Conservation (phyloP, 2,113 vertebrate species). For the Pomatorhinus ruficollis region DNA sequence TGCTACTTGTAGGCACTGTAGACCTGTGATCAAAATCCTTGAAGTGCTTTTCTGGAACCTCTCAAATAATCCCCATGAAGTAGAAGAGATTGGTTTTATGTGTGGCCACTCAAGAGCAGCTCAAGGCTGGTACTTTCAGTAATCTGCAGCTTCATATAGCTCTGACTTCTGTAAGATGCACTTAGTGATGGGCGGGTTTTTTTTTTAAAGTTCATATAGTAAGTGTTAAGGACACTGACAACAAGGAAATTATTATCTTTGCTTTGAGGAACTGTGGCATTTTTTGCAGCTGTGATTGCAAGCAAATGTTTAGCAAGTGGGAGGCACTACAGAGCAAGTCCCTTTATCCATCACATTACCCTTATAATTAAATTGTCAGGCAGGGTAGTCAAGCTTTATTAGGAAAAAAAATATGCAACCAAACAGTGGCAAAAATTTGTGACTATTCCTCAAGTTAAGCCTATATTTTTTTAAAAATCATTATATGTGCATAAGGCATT, state of each 20-base stretch:
- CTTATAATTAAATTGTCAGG: constrained; percentile 87
- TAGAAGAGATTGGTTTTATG: neutral
- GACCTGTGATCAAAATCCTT: neutral
- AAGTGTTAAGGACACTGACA: neutral
- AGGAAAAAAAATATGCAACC: constrained; percentile 46
- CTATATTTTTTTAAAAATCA: constrained; percentile 82
- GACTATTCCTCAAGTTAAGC: constrained; percentile 75
- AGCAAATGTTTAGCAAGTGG: constrained; percentile 79
- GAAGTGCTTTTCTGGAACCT: neutral
- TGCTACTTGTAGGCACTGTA: neutral
- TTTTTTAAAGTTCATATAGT: neutral
- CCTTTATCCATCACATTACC: constrained; percentile 80
- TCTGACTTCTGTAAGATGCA: neutral
- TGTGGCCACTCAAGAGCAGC: neutral
- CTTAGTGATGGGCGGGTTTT: neutral
- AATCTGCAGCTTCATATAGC: neutral
- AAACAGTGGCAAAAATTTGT: constrained; percentile 72
- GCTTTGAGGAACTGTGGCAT: constrained; percentile 27
- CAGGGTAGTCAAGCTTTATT: constrained; percentile 71
- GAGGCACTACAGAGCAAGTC: constrained; percentile 70
- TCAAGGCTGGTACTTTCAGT: neutral
- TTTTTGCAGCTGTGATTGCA: constrained; percentile 80
- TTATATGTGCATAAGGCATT: constrained; percentile 74
- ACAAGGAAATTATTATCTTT: constrained; percentile 34
- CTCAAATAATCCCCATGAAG: neutral